Conservation (phyloP, 1,140 invertebrate species). For the Drosophila triauraria region DNA sequence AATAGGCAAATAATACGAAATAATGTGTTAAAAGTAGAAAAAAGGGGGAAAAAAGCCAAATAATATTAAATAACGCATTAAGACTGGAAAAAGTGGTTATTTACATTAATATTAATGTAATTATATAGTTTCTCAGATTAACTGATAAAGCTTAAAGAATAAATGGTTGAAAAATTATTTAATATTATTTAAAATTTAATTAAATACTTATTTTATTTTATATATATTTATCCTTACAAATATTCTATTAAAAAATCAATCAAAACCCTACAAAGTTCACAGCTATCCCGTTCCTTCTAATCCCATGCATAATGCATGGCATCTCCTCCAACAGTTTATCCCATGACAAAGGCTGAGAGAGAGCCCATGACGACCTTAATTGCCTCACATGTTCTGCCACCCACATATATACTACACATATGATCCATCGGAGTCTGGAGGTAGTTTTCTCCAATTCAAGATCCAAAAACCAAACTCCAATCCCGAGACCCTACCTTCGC, state of each 20-base stretch:
- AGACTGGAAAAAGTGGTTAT: too few species aligned
- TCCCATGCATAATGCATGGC: constrained; percentile 64
- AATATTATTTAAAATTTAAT: too few species aligned
- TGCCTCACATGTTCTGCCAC: constrained; percentile 70
- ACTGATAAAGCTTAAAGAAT: neutral
- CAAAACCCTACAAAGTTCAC: neutral
- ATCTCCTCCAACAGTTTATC: constrained; percentile 14
- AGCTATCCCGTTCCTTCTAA: neutral
- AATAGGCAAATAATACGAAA: neutral
- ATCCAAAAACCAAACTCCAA: constrained; percentile 35
- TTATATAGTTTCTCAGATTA: too few species aligned
- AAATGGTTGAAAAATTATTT: neutral
- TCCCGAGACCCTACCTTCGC: constrained; percentile 32
- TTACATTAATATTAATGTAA: too few species aligned
- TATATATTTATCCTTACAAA: too few species aligned
- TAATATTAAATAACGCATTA: too few species aligned
- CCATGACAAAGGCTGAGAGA: constrained; percentile 43
- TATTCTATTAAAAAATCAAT: neutral
- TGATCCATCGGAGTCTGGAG: constrained; percentile 42
- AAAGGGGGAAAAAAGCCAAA: neutral
- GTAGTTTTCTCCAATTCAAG: constrained; percentile 59
- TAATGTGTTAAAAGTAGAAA: too few species aligned
- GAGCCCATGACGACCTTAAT: constrained; percentile 57
- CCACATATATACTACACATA: constrained; percentile 25
- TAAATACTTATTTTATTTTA: neutral